Evolutionary conservation across 2,797 vertebrate species (phyloP).

Genomic region (Furcifer pardalis): DNA sequence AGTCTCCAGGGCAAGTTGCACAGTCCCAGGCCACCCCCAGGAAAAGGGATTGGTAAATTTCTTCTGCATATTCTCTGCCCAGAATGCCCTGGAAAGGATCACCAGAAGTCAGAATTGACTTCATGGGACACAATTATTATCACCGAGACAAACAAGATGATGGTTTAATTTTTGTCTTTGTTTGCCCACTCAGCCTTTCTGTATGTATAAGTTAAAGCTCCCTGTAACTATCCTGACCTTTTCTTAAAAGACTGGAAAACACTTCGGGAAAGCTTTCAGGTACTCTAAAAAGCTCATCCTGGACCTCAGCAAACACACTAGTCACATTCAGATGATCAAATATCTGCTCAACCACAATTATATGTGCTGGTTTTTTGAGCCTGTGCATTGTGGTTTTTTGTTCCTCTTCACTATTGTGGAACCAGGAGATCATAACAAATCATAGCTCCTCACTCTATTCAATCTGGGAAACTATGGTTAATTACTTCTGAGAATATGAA

Average conservation of each 20-base stretch:
- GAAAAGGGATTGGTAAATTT: too few relatives aligned
- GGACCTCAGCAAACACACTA: constrained; percentile 54
- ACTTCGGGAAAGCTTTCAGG: neutral
- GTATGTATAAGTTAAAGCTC: neutral
- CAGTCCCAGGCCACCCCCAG: too few relatives aligned
- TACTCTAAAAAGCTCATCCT: constrained; percentile 54
- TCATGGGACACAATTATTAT: neutral
- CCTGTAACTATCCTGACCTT: neutral
- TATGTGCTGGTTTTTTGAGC: neutral
- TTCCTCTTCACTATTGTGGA: neutral
- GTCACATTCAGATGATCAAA: neutral
- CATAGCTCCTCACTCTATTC: neutral
- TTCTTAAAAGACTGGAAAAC: neutral
- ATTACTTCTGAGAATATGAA: neutral
- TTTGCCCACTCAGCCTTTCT: neutral
- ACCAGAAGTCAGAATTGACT: too few relatives aligned
- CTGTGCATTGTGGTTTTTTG: too few relatives aligned
- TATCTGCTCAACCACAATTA: neutral
- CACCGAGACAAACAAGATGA: neutral
- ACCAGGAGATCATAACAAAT: neutral
- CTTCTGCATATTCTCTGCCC: too few relatives aligned
- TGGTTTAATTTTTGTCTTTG: neutral
- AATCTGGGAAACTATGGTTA: neutral
- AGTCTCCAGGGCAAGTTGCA: too few relatives aligned
- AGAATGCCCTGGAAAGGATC: too few relatives aligned